Evolutionary conservation across 2,113 vertebrate genomes (phyloP), one percentile per base, ranked within the genome.

Genomic region (Sorex fumeus): DNA sequence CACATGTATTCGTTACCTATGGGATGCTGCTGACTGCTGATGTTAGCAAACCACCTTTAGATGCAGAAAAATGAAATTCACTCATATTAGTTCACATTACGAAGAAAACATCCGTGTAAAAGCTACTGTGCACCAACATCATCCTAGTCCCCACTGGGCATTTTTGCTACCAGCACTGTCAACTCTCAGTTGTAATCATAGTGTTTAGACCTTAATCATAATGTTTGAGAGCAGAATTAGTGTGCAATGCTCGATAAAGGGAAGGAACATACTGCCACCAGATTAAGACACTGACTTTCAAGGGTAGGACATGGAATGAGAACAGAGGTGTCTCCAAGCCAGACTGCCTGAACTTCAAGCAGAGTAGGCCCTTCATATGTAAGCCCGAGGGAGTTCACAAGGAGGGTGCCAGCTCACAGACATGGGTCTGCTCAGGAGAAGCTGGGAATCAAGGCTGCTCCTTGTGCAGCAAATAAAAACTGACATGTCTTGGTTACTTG

Each of bases 1-100:
- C 3, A 10, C 32, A 3, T 45, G 21, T 13, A 3, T 0, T 0
- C 34, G 11, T 43, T 82, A 34, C 32, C 43, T 32, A 15, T 8
- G 2, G 30, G 30, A 10, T n/a, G 50, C 12, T 78, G 36, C 28
- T 8, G 28, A 34, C 2, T 34, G 77, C 25, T 76, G 45, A n/a
- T 74, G 88, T 84, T 25, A 15, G 50, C 81, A 76, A 76, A 62
- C 9, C n/a, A 10, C 8, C 27, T 69, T 75, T 28, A 6, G 30
- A 76, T 8, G 13, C 28, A 0, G n/a, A 40, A 2, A 67, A 6
- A 34, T 27, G 25, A 40, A 25, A 80, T 10, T 45, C 62, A 12
- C 53, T 45, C 72, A 18, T 62, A n/a, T 23, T 40, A 40, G 40
- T 40, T 40, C 40, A 40, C 40, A 40, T 40, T 4, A 40, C 7